Percentiles rank a stretch among this genome's conserved stretches.
Evolutionary conservation across 2,888 invertebrate genomes (phyloP).

Genomic region (Hipparchia sbordonii): DNA sequence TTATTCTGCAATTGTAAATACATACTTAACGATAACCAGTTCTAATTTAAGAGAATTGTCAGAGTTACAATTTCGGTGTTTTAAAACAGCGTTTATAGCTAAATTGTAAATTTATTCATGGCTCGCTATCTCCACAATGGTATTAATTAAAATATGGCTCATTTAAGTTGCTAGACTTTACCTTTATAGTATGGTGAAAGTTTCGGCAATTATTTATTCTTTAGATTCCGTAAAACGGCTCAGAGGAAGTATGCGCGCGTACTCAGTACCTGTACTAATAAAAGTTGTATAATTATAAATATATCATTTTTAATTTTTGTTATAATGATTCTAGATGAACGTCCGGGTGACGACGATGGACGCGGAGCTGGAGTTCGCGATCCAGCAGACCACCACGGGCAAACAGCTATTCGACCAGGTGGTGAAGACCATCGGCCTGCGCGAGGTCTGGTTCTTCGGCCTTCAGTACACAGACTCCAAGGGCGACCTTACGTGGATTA

Average conservation of each 20-base stretch:
- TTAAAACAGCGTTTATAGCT: background rate
- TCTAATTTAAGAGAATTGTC: background rate
- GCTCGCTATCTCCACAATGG: background rate
- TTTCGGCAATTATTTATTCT: background rate
- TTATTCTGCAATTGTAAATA: background rate
- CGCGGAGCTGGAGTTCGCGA: conserved; percentile 99
- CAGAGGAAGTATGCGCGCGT: background rate
- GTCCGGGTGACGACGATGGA: conserved; percentile 99
- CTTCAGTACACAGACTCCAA: conserved; percentile 99
- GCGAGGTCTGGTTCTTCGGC: conserved; percentile 99
- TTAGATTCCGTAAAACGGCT: background rate
- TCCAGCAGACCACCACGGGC: conserved; percentile 99
- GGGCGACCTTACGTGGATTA: conserved; percentile 99
- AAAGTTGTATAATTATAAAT: background rate
- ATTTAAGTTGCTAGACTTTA: background rate
- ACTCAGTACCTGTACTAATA: background rate
- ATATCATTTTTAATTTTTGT: background rate
- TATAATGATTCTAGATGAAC: conserved; percentile 89
- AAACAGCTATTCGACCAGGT: conserved; percentile 99
- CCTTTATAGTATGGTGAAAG: conserved; percentile 1
- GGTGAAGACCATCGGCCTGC: conserved; percentile 98
- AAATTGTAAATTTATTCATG: conserved; percentile 9
- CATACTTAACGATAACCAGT: background rate
- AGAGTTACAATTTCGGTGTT: background rate
- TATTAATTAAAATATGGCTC: conserved; percentile 10